Evolutionary conservation across 2,888 invertebrate genomes (phyloP).

Genomic region (Adelphocoris suturalis): DNA sequence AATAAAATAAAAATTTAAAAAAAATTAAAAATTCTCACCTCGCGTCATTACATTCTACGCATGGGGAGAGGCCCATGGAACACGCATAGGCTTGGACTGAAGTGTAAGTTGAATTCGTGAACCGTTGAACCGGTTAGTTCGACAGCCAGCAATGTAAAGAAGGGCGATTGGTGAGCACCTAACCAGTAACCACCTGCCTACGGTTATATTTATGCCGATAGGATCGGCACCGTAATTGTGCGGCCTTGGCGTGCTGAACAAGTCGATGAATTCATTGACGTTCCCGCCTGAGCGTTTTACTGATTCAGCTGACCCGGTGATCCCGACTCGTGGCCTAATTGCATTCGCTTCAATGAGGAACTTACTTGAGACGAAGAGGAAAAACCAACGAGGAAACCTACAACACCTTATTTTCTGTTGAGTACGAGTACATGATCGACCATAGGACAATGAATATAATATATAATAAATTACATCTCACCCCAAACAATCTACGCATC

Average conservation of each 20-base stretch:
- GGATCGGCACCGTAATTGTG: background rate
- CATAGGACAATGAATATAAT: too few relatives aligned
- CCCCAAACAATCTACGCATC: too few relatives aligned
- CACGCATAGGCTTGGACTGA: too few relatives aligned
- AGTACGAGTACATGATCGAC: too few relatives aligned
- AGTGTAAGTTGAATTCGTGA: too few relatives aligned
- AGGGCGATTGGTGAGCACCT: background rate
- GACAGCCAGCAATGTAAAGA: too few relatives aligned
- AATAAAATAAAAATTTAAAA: too few relatives aligned
- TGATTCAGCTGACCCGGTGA: constrained; percentile 25
- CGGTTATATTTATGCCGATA: background rate
- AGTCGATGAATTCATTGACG: constrained; percentile 39
- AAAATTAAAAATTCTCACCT: background rate
- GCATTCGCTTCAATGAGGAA: background rate
- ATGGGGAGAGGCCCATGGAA: background rate
- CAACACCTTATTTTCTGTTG: too few relatives aligned
- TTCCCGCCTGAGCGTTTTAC: background rate
- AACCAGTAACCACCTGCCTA: background rate
- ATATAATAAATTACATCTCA: too few relatives aligned
- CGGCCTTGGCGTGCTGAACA: constrained; percentile 19
- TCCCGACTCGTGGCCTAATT: constrained; percentile 13
- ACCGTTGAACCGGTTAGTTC: too few relatives aligned
- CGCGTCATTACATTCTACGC: background rate
- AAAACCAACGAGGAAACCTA: background rate
- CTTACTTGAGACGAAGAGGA: background rate